These are phyloP conservation scores for Adelosebastes latens DNA, from an alignment of 2,797 vertebrate genomes.

Conservation along the genomic window DNA sequence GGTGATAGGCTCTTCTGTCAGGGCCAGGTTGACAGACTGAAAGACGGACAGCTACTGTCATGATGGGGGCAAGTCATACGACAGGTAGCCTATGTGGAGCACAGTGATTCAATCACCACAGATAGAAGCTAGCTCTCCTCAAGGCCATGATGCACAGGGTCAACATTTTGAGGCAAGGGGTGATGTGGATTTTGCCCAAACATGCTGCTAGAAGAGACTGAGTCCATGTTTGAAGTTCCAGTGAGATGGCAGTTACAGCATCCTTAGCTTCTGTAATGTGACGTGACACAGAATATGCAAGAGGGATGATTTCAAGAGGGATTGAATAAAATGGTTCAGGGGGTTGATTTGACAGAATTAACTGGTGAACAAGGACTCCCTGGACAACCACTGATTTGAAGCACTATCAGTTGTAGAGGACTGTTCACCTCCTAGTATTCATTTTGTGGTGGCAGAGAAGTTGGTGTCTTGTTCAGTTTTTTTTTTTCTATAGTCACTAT, in stretches of 20 bases:
- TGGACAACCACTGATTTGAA: not conserved
- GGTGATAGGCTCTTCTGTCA: slow-evolving; percentile 43
- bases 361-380: not conserved
- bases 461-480: not conserved
- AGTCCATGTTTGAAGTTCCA: not conserved
- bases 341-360: not conserved
- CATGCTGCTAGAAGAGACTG: not conserved
- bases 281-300: not conserved
- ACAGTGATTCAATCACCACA: slow-evolving; percentile 11
- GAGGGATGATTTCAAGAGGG: not conserved
- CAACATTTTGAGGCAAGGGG: not conserved
- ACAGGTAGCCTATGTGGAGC: slow-evolving; percentile 36
- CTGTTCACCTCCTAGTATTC: not conserved
- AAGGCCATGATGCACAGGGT: not conserved
- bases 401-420: not conserved
- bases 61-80: slow-evolving; percentile 32
- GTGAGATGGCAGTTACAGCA: not conserved
- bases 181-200: not conserved
- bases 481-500: not conserved
- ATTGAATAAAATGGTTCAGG: not conserved
- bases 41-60: slow-evolving; percentile 49
- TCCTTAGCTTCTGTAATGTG: not conserved
- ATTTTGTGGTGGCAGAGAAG: not conserved
- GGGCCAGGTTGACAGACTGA: slow-evolving; percentile 38
- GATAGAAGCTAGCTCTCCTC: slow-evolving; percentile 7